phyloP scores from a whole-genome alignment of 2,113 vertebrate species.

The Cyanocitta stelleri region DNA sequence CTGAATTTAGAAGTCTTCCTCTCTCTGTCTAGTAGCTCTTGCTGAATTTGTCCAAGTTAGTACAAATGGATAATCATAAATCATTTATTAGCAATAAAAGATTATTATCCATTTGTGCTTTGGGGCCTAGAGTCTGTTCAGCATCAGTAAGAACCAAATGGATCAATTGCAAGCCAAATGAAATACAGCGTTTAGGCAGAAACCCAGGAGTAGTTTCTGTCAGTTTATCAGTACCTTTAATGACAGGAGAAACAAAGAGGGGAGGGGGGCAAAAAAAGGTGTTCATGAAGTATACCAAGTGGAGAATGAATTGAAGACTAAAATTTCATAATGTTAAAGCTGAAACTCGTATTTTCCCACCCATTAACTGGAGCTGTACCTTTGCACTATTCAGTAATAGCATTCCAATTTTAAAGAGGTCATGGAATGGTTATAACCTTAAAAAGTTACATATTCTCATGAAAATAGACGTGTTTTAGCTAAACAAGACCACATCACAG shows the following conservation, averaged over 20 bases:
- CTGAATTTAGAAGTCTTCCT: not conserved
- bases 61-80: not conserved
- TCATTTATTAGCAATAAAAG: not conserved
- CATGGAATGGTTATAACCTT: not conserved
- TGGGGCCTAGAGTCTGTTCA: not conserved
- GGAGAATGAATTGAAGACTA: not conserved
- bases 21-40: not conserved
- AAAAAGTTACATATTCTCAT: not conserved
- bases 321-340: not conserved
- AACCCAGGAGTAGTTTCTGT: not conserved
- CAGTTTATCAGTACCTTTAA: not conserved
- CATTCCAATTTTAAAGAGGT: not conserved
- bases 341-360: not conserved
- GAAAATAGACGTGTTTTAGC: not conserved
- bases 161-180: not conserved
- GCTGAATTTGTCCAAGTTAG: not conserved
- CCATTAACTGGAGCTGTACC: not conserved
- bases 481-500: not conserved
- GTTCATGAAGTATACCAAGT: not conserved
- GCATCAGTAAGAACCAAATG: not conserved
- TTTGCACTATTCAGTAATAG: not conserved
- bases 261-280: too few species aligned
- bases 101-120: not conserved
- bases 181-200: not conserved
- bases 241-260: not conserved